A percentile compares a stretch with the other conserved stretches of the same genome.
Evolutionary conservation across 2,888 invertebrate genomes (phyloP).

Genomic region (Cistogaster globosa): DNA sequence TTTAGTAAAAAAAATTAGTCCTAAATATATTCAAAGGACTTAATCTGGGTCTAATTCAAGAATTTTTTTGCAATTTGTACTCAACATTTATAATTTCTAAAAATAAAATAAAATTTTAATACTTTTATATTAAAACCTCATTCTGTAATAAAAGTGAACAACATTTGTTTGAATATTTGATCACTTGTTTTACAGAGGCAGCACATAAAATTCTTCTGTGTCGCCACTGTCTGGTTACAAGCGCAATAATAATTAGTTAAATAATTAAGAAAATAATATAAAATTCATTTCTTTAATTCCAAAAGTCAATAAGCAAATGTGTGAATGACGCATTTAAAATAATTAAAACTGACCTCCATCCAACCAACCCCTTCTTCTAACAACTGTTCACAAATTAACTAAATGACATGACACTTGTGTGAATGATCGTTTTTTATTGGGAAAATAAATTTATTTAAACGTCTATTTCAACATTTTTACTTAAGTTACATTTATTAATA

Average conservation of each 20-base stretch:
- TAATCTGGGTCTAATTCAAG: no score
- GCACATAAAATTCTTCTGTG: not conserved
- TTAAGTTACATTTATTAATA: constrained; percentile 49
- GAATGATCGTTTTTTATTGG: constrained; percentile 55
- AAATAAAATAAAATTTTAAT: no score
- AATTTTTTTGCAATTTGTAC: no score
- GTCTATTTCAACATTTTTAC: constrained; percentile 60
- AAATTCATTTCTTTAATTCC: constrained; percentile 65
- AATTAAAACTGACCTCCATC: constrained; percentile 42
- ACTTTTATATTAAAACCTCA: no score
- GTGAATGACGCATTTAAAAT: constrained; percentile 35
- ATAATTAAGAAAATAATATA: not conserved
- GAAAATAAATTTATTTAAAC: constrained; percentile 44
- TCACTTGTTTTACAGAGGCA: no score
- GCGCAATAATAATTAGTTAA: constrained; percentile 17
- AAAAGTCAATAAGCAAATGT: constrained; percentile 63
- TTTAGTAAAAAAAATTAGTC: not conserved
- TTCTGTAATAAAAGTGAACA: no score
- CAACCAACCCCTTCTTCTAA: constrained; percentile 25
- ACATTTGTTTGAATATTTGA: no score
- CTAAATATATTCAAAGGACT: no score
- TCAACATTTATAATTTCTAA: no score
- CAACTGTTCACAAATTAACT: constrained; percentile 39
- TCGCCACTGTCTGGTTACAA: not conserved
- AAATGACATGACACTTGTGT: constrained; percentile 66